phyloP scores from a whole-genome alignment of 2,888 invertebrate genomes.

The Temnothorax rugatulus region DNA sequence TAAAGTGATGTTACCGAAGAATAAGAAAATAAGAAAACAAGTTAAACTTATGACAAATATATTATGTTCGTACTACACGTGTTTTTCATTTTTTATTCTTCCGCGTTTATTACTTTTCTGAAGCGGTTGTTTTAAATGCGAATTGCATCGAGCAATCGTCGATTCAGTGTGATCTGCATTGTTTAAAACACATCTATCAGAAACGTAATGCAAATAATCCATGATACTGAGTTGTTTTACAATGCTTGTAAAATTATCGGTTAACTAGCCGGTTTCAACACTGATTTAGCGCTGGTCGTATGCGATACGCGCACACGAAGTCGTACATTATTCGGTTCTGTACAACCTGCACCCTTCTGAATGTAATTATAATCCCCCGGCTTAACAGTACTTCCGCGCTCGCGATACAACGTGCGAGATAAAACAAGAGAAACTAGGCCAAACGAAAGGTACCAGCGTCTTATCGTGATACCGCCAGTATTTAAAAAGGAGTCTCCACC shows the following conservation, averaged over 20 bases:
- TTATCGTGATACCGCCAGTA: constrained; percentile 71
- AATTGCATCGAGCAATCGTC: neutral
- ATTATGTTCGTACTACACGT: constrained; percentile 57
- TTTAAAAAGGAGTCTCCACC: constrained; percentile 74
- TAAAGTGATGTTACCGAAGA: constrained; percentile 2
- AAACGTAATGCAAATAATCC: constrained; percentile 34
- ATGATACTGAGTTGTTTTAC: constrained; percentile 7
- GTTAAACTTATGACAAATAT: constrained; percentile 62
- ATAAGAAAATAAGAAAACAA: constrained; percentile 3
- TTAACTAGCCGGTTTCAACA: neutral
- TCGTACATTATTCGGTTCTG: constrained; percentile 64
- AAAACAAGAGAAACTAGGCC: constrained; percentile 77
- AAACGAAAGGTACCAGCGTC: constrained; percentile 64
- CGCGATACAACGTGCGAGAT: constrained; percentile 77
- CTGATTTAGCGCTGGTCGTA: constrained; percentile 14
- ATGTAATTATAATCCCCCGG: constrained; percentile 75
- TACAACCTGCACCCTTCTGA: constrained; percentile 68
- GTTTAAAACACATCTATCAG: constrained; percentile 15
- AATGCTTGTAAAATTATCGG: constrained; percentile 36
- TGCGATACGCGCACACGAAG: constrained; percentile 67
- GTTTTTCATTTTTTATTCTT: neutral
- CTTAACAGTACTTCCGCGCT: constrained; percentile 80
- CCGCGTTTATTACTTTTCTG: neutral
- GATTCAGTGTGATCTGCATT: neutral
- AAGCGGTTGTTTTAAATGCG: neutral